Conservation (phyloP, 1,140 invertebrate species). For the Calephelis nemesis region DNA sequence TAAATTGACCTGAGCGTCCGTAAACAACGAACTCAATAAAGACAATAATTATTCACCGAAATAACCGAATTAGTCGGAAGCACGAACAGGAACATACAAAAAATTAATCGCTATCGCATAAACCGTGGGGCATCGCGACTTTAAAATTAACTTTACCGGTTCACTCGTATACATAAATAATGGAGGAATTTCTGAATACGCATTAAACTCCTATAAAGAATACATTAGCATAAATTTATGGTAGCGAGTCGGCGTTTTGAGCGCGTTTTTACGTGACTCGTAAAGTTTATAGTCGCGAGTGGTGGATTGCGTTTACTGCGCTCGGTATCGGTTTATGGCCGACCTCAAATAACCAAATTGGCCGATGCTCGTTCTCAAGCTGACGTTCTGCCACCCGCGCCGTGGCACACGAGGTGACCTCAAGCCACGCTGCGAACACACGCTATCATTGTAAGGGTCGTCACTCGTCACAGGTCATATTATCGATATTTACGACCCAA, state of each 20-base stretch:
- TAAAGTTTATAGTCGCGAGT: slow-evolving; percentile 78
- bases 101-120: slow-evolving; percentile 61
- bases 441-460: slow-evolving; percentile 17
- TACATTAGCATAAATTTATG: slow-evolving; percentile 80
- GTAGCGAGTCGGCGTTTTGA: slow-evolving; percentile 72
- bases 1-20: slow-evolving; percentile 36
- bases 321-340: slow-evolving; percentile 72
- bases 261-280: slow-evolving; percentile 78
- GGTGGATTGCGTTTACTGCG: slow-evolving; percentile 76
- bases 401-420: slow-evolving; percentile 20
- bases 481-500: no score
- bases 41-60: slow-evolving; percentile 48
- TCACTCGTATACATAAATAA: slow-evolving; percentile 78
- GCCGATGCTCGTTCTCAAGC: slow-evolving; percentile 53
- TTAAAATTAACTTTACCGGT: slow-evolving; percentile 77
- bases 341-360: slow-evolving; percentile 77
- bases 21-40: slow-evolving; percentile 32
- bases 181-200: slow-evolving; percentile 77
- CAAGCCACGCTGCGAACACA: slow-evolving; percentile 18
- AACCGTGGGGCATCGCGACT: slow-evolving; percentile 64
- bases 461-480: not conserved
- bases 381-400: slow-evolving; percentile 37
- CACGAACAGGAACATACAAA: slow-evolving; percentile 40
- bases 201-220: slow-evolving; percentile 79
- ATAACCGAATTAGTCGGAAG: slow-evolving; percentile 49